These are phyloP conservation scores for Paramuricea clavata DNA, from an alignment of 92 coral and sea anemone genomes.

Conservation along the genomic window DNA sequence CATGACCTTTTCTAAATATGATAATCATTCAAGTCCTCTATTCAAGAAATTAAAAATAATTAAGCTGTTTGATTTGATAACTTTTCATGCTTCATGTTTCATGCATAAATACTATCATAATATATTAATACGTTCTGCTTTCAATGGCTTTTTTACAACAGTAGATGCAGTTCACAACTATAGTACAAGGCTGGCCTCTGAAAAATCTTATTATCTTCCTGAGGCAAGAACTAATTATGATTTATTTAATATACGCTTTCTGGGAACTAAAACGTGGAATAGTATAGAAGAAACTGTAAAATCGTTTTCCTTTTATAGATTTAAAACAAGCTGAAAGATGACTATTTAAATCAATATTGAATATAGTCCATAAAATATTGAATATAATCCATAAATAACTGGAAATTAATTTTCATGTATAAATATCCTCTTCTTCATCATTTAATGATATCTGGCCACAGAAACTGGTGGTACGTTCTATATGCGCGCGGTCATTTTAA, in stretches of 20 bases:
- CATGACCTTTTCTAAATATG: not conserved
- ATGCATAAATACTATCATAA: conserved; percentile 3
- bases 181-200: not conserved
- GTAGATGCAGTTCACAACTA: not conserved
- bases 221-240: conserved; percentile 25
- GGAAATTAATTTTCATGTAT: no score
- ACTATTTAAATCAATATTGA: not conserved
- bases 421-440: no score
- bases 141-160: not conserved
- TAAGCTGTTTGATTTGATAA: conserved; percentile 17
- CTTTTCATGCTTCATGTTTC: not conserved
- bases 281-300: not conserved
- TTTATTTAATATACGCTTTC: not conserved
- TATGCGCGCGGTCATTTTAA: no score
- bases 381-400: no score
- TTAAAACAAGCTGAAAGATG: not conserved
- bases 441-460: no score
- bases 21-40: not conserved
- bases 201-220: not conserved
- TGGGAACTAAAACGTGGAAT: conserved; percentile 13
- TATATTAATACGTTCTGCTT: not conserved
- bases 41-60: conserved; percentile 2
- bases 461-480: no score
- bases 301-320: not conserved
- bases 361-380: no score